Base-by-base conservation (phyloP, 1,140 invertebrate genomes). In the Aphaenogaster rudis region DNA sequence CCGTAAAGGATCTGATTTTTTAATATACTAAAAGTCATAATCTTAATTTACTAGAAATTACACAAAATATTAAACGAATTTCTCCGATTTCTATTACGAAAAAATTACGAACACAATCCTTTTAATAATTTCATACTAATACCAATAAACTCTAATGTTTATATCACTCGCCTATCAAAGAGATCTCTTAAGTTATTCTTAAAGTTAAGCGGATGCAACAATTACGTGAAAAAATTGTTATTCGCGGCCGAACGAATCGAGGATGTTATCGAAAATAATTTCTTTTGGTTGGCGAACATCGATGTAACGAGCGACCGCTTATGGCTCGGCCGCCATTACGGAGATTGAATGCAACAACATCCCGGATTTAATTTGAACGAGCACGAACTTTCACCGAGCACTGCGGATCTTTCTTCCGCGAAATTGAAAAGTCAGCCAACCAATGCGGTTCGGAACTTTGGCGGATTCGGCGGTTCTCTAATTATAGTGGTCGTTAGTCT, bases 401-500 rank as follows among this genome's bases (percentile, higher is more conserved):
- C 28, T 54, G 54, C 48, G n/a, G 63, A 57, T 79, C 74, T 86
- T 86, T 84, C 78, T 72, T 79, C 76, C 72, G 61, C 54, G 86
- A 52, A 89, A 89, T 89, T 89, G 89, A 81, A 76, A 90, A 90
- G 82, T 90, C 88, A 86, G 72, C 86, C 59, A 63, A 52, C 54
- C 79, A 87, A 82, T 74, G 52, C 63, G 52, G 76, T 54, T 57
- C 45, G 66, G 36, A 85, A 76, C 66, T 87, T 90, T 48, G 52
- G 36, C 15, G 48, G 61, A 64, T 61, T 76, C 77, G 50, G 15
- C 61, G 45, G 63, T 28, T 59, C 61, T 89, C 89, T 91, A 91
- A 91, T 90, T 90, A 91, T 91, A 89, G 63, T 45, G 78, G 81
- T 91, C 81, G 89, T 91, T 90, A 90, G 85, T 76, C 67, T 84